Percentiles rank a stretch among this genome's conserved stretches.
Evolutionary conservation across 2,888 invertebrate genomes (phyloP).

Genomic region (Venusia cambrica): DNA sequence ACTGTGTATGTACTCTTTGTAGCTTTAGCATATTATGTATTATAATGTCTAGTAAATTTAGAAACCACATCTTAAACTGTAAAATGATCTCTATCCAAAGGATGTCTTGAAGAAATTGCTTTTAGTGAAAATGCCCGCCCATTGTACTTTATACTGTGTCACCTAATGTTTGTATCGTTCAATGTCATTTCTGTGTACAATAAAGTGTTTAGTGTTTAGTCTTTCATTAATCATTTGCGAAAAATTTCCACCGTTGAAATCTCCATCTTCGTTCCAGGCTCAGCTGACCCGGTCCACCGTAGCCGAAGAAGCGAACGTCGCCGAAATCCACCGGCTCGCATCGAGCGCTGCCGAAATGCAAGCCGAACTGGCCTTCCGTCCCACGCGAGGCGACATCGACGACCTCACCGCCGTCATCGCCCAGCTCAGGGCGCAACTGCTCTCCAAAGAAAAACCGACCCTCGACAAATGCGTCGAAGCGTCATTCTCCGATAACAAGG

Average conservation of each 20-base stretch:
- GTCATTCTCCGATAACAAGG: slow-evolving; percentile 26
- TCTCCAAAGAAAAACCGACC: slow-evolving; percentile 37
- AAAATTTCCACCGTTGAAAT: background rate
- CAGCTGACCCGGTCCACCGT: slow-evolving; percentile 67
- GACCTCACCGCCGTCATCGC: slow-evolving; percentile 72
- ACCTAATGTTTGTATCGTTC: no score
- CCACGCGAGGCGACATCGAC: slow-evolving; percentile 79
- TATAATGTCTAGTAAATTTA: no score
- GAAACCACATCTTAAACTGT: no score
- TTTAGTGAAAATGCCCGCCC: no score
- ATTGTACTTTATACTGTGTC: no score
- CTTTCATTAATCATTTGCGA: no score
- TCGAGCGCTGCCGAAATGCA: slow-evolving; percentile 74
- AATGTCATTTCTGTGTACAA: no score
- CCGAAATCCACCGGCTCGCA: slow-evolving; percentile 79
- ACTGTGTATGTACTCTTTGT: no score
- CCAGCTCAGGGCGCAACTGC: slow-evolving; percentile 50
- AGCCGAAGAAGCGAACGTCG: slow-evolving; percentile 79
- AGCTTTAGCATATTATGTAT: no score
- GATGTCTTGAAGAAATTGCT: no score
- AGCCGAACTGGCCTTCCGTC: slow-evolving; percentile 81
- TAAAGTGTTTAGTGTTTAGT: no score
- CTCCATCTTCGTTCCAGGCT: slow-evolving; percentile 44
- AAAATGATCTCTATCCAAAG: no score
- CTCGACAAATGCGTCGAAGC: slow-evolving; percentile 38